Percentiles rank a stretch among this genome's conserved stretches.
These are phyloP conservation scores for Lochmaea capreae DNA, from an alignment of 2,888 invertebrate genomes.

Conservation along the genomic window DNA sequence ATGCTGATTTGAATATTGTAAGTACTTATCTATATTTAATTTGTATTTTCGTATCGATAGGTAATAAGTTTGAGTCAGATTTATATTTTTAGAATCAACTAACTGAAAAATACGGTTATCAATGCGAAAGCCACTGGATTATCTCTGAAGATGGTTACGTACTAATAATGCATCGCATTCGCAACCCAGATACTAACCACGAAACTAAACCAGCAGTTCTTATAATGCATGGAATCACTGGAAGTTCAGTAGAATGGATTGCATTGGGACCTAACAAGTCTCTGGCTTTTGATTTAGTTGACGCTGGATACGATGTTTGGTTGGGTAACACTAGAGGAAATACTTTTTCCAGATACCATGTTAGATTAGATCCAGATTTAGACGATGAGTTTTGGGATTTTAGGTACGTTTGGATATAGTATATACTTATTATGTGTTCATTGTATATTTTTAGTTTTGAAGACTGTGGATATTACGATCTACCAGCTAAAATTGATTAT, in stretches of 20 bases:
- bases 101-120: conserved; percentile 66
- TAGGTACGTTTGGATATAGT: conserved; percentile 52
- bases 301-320: conserved; percentile 82
- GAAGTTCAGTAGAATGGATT: conserved; percentile 80
- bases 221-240: conserved; percentile 79
- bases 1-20: conserved; percentile 26
- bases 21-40: conserved; percentile 13
- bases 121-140: conserved; percentile 72
- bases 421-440: too few relatives aligned
- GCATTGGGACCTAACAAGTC: conserved; percentile 76
- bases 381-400: conserved; percentile 72
- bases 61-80: too few relatives aligned
- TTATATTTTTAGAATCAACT: conserved; percentile 6
- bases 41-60: too few relatives aligned
- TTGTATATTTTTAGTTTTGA: conserved; percentile 73
- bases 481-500: conserved; percentile 84
- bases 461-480: conserved; percentile 80
- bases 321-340: conserved; percentile 85
- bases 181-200: conserved; percentile 53
- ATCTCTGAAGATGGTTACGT: conserved; percentile 83
- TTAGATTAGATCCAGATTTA: conserved; percentile 63
- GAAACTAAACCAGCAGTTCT: conserved; percentile 69
- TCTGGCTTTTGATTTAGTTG: conserved; percentile 70
- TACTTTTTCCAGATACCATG: conserved; percentile 72
- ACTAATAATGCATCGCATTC: conserved; percentile 80